These are phyloP conservation scores for Platycercus adscitus DNA, from an alignment of 2,113 vertebrate genomes.

Conservation along the genomic window DNA sequence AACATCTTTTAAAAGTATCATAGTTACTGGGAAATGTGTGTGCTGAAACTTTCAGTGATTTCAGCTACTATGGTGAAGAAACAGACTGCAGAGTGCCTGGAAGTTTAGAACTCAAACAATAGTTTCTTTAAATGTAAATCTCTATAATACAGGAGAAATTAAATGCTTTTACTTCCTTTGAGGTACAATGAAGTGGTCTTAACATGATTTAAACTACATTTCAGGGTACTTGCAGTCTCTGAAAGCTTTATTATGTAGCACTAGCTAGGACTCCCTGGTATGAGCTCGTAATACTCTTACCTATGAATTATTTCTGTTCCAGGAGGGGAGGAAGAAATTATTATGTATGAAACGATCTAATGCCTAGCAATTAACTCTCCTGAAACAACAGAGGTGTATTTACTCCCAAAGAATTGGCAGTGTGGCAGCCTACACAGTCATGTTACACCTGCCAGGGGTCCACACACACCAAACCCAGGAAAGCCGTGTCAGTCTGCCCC, in stretches of 20 bases:
- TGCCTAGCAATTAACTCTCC: background rate
- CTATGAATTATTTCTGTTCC: constrained; percentile 21
- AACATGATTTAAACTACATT: background rate
- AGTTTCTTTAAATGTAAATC: background rate
- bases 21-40: background rate
- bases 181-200: background rate
- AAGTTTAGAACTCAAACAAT: background rate
- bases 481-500: background rate
- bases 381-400: background rate
- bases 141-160: background rate
- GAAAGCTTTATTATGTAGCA: background rate
- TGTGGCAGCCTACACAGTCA: background rate
- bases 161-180: background rate
- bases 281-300: background rate
- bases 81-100: background rate
- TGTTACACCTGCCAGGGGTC: background rate
- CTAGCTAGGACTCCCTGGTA: background rate
- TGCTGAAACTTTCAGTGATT: background rate
- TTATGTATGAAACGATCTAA: background rate
- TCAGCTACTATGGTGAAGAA: background rate
- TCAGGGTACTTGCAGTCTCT: background rate
- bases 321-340: background rate
- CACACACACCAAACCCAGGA: background rate
- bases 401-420: background rate
- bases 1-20: background rate